Base-by-base conservation (phyloP, 2,888 invertebrate genomes). In the Rhimphoctona megacephalus region DNA sequence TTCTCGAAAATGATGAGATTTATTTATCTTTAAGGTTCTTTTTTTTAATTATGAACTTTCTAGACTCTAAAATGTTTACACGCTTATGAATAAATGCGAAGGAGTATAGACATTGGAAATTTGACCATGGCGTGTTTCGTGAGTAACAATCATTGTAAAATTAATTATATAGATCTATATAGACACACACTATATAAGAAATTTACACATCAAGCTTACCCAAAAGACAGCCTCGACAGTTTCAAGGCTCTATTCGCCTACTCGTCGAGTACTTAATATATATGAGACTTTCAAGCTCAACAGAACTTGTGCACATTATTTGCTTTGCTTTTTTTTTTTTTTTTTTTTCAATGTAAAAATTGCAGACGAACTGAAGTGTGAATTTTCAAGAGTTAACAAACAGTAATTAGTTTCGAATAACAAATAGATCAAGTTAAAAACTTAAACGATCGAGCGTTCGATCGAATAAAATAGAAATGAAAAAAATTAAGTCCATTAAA, bases 191-290 rank as follows among this genome's bases (percentile, higher is more conserved):
- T 72, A 52, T 74, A 74, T 22, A 33, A 54, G 19, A 9, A 76
- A 79, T 43, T 54, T 43, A 64, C 19, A 64, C 19, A 49, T 22
- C 9, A 39, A 69, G 49, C 80, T 64, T 72, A 22, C 72, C 64
- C 33, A 72, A 72, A 72, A 57, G 64, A 64, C 72, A 80, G 61
- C 80, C 80, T 80, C 80, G 80, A 72, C 72, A 80, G 72, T 80
- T 80, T 80, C 80, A 80, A 80, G 80, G 72, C 80, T 70, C 52
- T 78, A 22, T 52, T 80, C 33, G 54, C 69, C 54, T 64, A 70
- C 46, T 33, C 25, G 25, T 72, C 72, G 61, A 70, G 80, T 46
- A 46, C 72, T 61, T 33, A 49, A 61, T 46, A 46, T 80, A 64
- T 80, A 72, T 61, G 36, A 64, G 36, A 43, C 19, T 76, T 76